Percentiles rank a stretch among this genome's conserved stretches.
These are phyloP conservation scores for Chaunax sp. DNA, from an alignment of 2,797 vertebrate genomes.

Conservation along the genomic window DNA sequence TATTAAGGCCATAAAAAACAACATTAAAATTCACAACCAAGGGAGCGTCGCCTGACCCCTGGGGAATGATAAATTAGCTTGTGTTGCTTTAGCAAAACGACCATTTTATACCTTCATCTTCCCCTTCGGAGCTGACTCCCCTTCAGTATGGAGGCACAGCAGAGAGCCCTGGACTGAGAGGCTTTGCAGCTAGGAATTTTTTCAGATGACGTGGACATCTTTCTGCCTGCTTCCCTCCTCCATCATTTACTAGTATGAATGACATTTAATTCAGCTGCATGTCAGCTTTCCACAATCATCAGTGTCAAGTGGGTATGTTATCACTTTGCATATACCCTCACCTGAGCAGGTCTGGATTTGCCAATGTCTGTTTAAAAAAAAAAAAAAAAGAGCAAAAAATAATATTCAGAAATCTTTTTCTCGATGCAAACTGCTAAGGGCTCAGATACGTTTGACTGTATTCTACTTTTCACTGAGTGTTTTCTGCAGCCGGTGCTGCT, in stretches of 20 bases:
- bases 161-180: conserved; percentile 11
- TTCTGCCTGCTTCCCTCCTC: conserved; percentile 22
- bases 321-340: conserved; percentile 7
- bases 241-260: conserved; percentile 38
- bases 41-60: conserved; percentile 80
- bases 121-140: conserved; percentile 26
- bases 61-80: conserved; percentile 87
- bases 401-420: conserved; percentile 20
- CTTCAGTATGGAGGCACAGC: conserved; percentile 29
- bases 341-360: conserved; percentile 24
- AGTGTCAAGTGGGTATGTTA: conserved; percentile 22
- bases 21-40: conserved; percentile 87
- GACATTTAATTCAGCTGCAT: conserved; percentile 55
- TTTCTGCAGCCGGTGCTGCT: conserved; percentile 36
- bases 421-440: conserved; percentile 29
- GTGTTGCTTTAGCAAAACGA: conserved; percentile 83
- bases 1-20: conserved; percentile 88
- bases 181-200: conserved; percentile 21
- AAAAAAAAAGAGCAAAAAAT: conserved; percentile 29
- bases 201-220: conserved; percentile 27
- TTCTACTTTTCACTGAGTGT: conserved; percentile 29
- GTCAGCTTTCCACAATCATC: conserved; percentile 33
- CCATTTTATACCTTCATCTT: conserved; percentile 75
- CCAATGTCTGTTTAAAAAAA: conserved; percentile 33
- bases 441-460: conserved; percentile 23